Base-by-base conservation (phyloP, 2,797 vertebrate species). In the Phoxinus dragarum region DNA sequence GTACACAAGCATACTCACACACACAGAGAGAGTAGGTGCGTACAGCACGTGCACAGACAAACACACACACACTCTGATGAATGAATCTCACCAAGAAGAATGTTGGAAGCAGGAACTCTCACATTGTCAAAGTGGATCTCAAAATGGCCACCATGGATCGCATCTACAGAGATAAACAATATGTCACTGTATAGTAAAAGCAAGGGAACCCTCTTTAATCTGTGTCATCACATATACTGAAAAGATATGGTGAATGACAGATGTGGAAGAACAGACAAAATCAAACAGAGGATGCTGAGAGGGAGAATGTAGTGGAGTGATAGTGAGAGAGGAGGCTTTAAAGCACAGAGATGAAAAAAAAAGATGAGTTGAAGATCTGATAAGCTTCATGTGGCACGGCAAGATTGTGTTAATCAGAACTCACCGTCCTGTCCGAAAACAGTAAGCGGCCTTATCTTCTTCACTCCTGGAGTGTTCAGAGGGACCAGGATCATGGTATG, bases 401-500 rank as follows among this genome's bases (percentile, higher is more conserved):
- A 68, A 68, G 36, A 82, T 74, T 64, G 61, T 52, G 61, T 19
- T 80, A 2, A 52, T 7, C 27, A 49, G 6, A 80, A 90, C 91
- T 93, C 91, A 99, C 98, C 97, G 44, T 97, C 92, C 84, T 96
- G 96, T 89, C 97, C 97, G 82, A 99, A 99, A 87, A 98, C 95
- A 0, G 96, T 96, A 88, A 99, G 92, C 0, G 97, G 95, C 84
- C 97, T 93, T 91, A 98, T 85, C 31, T 96, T 87, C 88, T 94
- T 93, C 12, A 99, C 94, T 14, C 98, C 98, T 1, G 95, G 89
- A 0, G 95, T 95, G 84, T 96, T 93, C 93, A 97, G 91, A 2
- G 98, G 97, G 72, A 99, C 96, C 59, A 99, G 95, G 86, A 99
- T 89, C 97, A 99, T 97, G 42, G 96, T 99, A 94, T 99, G 97